phyloP scores from a whole-genome alignment of 2,113 vertebrate species.

The Lucifuga dentata region DNA sequence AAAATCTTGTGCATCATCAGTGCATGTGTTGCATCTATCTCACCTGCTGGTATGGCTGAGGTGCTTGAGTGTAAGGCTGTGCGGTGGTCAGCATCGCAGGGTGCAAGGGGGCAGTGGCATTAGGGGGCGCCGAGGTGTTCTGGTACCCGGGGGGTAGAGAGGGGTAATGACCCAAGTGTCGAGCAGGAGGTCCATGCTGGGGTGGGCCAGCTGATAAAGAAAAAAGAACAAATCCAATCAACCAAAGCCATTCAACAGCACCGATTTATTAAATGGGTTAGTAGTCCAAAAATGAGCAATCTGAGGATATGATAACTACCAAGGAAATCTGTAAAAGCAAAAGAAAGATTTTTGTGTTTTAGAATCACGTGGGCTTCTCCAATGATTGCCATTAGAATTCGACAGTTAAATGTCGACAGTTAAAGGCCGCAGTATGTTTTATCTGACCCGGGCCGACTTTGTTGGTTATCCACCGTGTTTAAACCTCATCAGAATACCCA shows the following conservation, averaged over 20 bases:
- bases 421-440: no score
- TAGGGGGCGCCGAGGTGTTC: constrained; percentile 77
- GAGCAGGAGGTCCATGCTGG: constrained; percentile 82
- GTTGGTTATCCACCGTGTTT: no score
- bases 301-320: no score
- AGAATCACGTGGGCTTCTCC: no score
- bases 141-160: constrained; percentile 92
- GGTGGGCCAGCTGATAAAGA: constrained; percentile 67
- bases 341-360: no score
- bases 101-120: constrained; percentile 75
- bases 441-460: no score
- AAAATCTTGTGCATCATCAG: neutral
- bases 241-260: neutral
- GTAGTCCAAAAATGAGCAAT: no score
- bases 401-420: no score
- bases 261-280: no score
- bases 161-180: constrained; percentile 90
- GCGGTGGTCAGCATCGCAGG: constrained; percentile 78
- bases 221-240: neutral
- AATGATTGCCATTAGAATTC: no score
- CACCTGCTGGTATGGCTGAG: constrained; percentile 91
- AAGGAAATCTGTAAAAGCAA: no score
- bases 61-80: constrained; percentile 85
- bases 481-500: no score
- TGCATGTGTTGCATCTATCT: neutral